These are phyloP conservation scores for Hydractinia echinata DNA, from an alignment of 30 jellyfish, hydroid and myxozoan species.

Conservation along the genomic window DNA sequence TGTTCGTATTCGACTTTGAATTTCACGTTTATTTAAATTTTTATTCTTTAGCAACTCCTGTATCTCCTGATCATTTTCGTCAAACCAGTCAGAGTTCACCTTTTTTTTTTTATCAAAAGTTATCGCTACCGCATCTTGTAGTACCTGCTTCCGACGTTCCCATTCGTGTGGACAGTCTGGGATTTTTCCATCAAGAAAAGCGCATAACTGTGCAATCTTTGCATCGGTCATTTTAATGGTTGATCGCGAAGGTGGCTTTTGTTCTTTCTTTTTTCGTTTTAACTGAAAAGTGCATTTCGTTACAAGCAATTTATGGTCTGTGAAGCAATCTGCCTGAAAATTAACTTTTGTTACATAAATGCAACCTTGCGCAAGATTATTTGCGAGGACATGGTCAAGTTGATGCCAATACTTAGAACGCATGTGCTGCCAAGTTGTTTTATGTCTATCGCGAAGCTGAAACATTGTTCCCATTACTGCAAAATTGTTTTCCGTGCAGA, in stretches of 20 bases:
- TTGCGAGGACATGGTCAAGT: slow-evolving; percentile 35
- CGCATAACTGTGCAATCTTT: not conserved
- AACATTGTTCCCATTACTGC: no score
- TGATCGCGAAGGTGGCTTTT: slow-evolving; percentile 17
- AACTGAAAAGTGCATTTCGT: not conserved
- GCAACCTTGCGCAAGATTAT: slow-evolving; percentile 1
- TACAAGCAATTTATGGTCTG: not conserved
- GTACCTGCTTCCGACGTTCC: not conserved
- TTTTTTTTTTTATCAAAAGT: slow-evolving; percentile 12
- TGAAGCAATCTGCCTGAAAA: slow-evolving; percentile 1
- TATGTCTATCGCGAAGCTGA: no score
- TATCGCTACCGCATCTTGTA: not conserved
- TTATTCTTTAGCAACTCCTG: no score
- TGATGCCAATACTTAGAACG: slow-evolving; percentile 38
- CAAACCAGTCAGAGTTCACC: slow-evolving; percentile 27
- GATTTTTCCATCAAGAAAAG: not conserved
- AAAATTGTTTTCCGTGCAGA: no score
- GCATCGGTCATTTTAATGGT: not conserved
- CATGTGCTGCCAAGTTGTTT: no score
- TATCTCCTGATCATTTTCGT: slow-evolving; percentile 25
- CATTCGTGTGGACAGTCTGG: slow-evolving; percentile 10
- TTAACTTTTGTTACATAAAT: slow-evolving; percentile 2
- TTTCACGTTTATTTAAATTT: no score
- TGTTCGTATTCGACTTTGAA: no score
- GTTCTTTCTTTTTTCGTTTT: slow-evolving; percentile 1